phyloP scores from a whole-genome alignment of 2,113 vertebrate species.

The Gasterosteus aculeatus region DNA sequence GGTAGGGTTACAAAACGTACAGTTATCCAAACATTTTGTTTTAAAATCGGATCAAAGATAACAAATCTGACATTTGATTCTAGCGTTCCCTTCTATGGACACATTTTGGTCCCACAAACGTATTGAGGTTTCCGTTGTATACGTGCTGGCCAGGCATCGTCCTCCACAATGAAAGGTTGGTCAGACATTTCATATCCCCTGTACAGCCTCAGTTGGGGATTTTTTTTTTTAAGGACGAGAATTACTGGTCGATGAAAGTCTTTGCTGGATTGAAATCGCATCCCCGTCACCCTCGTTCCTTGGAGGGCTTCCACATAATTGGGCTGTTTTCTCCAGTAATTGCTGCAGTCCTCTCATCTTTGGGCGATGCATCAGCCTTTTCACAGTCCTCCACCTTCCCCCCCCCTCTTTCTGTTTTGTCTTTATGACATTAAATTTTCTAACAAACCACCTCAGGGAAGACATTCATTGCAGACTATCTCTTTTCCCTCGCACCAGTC shows the following conservation, averaged over 20 bases:
- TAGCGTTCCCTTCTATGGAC: not conserved
- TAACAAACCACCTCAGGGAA: constrained; percentile 22
- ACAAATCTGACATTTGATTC: not conserved
- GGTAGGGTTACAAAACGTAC: not conserved
- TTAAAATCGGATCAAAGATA: not conserved
- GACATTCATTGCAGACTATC: constrained; percentile 4
- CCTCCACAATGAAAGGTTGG: not conserved
- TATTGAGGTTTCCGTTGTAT: not conserved
- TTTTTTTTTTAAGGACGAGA: constrained; percentile 15
- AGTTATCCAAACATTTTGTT: not conserved
- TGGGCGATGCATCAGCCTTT: constrained; percentile 44
- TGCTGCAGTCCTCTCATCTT: constrained; percentile 55
- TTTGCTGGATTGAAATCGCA: constrained; percentile 37
- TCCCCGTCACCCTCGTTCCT: constrained; percentile 52
- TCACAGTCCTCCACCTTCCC: constrained; percentile 33
- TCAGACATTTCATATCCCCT: constrained; percentile 1
- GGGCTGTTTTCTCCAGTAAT: constrained; percentile 64
- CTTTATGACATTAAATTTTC: constrained; percentile 35
- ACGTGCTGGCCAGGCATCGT: not conserved
- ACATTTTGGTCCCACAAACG: not conserved
- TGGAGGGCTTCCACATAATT: constrained; percentile 57
- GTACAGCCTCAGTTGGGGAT: constrained; percentile 1
- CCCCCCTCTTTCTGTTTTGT: not conserved
- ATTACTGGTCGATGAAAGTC: constrained; percentile 34
- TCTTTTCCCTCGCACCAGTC: constrained; percentile 6